Evolutionary conservation across 2,113 vertebrate species (phyloP), one percentile per base, ranked within the genome.

Genomic region (Seriola quinqueradiata): DNA sequence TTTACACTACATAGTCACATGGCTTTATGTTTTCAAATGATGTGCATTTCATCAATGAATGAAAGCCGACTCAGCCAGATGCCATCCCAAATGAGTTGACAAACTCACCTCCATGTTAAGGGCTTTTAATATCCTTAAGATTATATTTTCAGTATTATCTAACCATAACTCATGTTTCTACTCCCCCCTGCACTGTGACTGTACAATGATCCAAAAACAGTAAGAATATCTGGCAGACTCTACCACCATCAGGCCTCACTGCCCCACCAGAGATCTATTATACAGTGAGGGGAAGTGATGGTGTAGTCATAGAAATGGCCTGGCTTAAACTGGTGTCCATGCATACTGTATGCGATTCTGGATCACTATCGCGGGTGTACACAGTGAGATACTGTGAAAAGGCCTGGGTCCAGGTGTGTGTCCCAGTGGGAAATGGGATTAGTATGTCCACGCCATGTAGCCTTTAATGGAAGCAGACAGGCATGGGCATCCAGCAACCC

Each of bases 401-500:
- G 44, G 16, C 19, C 16, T 28, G 10, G 17, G 44, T 67, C 59
- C 61, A 70, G 59, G 34, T 36, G 36, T 74, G 36, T 64, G 21
- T 77, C 72, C 59, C 40, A 36, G 48, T 59, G 61, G 74, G 68
- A 68, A 75, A 83, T 81, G 44, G 16, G 48, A 79, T 86, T 82
- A 38, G 28, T 60, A 32, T 74, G 69, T 66, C 7, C 59, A 58
- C 75, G 4, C 32, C 28, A 36, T 85, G 63, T 80, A 73, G 50
- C 42, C 32, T 50, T 36, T 80, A 66, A 90, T 77, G n/a, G 23
- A 81, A 85, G 28, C 42, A 82, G 65, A 77, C 84, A 85, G 21
- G 36, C 60, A 70, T 75, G 64, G 54, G 25, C 77, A 75, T 32
- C 28, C 52, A 82, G 59, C 23, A 67, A 32, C 1, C 25, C 36